phyloP scores from a whole-genome alignment of 2,797 vertebrate genomes.

The Gastrophryne carolinensis region DNA sequence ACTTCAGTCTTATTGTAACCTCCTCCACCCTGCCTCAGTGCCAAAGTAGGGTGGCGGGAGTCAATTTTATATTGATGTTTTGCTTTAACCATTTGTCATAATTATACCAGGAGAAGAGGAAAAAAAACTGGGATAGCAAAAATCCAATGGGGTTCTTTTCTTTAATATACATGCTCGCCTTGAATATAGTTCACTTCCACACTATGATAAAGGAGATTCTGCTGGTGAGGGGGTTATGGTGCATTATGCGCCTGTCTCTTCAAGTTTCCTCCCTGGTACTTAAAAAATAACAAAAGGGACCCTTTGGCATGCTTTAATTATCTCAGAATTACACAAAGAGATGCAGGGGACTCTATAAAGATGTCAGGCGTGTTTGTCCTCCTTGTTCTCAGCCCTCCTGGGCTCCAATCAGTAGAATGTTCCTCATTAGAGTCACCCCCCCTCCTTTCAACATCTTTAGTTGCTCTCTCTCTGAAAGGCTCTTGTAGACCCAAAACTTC shows the following conservation, averaged over 20 bases:
- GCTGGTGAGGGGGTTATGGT: conserved; percentile 67
- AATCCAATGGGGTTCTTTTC: too few relatives aligned
- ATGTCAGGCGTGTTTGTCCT: conserved; percentile 62
- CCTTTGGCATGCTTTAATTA: conserved; percentile 68
- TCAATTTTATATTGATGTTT: too few relatives aligned
- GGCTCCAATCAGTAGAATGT: conserved; percentile 65
- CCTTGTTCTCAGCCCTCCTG: conserved; percentile 65
- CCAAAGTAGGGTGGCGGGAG: too few relatives aligned
- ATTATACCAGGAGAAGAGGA: too few relatives aligned
- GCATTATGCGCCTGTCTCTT: conserved; percentile 63
- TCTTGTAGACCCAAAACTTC: conserved; percentile 8
- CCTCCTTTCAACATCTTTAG: conserved; percentile 49
- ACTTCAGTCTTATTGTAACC: too few relatives aligned
- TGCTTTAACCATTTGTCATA: too few relatives aligned
- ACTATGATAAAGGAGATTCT: too few relatives aligned
- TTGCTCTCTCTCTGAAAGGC: conserved; percentile 8
- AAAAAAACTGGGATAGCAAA: too few relatives aligned
- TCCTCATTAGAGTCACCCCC: conserved; percentile 56
- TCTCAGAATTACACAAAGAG: conserved; percentile 60
- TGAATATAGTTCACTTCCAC: too few relatives aligned
- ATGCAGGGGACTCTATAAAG: conserved; percentile 62
- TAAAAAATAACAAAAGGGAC: conserved; percentile 62
- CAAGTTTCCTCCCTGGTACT: conserved; percentile 66
- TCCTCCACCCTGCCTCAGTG: too few relatives aligned
- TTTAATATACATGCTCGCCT: too few relatives aligned